phyloP scores from a whole-genome alignment of 35 echinoderm and acorn worm genomes.

The Strongylocentrotus purpuratus region DNA sequence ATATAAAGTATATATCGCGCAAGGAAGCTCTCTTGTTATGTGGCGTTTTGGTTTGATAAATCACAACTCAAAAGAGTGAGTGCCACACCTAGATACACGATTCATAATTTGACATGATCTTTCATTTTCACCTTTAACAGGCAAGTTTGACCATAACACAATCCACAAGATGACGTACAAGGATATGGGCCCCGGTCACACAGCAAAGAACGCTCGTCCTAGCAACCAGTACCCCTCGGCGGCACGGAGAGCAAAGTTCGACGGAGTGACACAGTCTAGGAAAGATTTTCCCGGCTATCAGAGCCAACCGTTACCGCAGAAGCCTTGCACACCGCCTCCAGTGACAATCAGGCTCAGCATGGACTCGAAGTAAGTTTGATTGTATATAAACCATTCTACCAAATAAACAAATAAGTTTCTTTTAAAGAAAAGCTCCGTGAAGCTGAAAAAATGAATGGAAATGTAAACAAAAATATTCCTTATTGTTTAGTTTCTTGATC shows the following conservation, averaged over 20 bases:
- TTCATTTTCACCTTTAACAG: conserved; percentile 46
- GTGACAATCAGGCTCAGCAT: conserved; percentile 86
- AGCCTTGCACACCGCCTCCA: conserved; percentile 65
- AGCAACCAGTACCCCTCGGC: conserved; percentile 48
- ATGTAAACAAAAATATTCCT: too few species aligned
- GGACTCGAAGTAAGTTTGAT: conserved; percentile 78
- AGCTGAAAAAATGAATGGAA: too few species aligned
- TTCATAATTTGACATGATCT: not conserved
- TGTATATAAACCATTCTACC: not conserved
- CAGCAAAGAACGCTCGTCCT: conserved; percentile 41
- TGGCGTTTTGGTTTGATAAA: too few species aligned
- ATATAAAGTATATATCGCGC: too few species aligned
- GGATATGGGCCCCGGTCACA: conserved; percentile 82
- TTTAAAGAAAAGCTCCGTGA: not conserved
- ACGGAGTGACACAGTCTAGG: conserved; percentile 76
- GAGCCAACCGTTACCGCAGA: conserved; percentile 83
- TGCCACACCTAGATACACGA: not conserved
- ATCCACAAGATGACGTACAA: conserved; percentile 76
- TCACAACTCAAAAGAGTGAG: too few species aligned
- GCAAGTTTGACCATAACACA: conserved; percentile 80
- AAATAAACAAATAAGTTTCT: not conserved
- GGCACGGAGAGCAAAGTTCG: conserved; percentile 40
- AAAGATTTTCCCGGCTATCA: conserved; percentile 70
- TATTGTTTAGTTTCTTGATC: too few species aligned
- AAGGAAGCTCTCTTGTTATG: not conserved